phyloP scores from a whole-genome alignment of 2,888 invertebrate species.

The Baccha elongata region DNA sequence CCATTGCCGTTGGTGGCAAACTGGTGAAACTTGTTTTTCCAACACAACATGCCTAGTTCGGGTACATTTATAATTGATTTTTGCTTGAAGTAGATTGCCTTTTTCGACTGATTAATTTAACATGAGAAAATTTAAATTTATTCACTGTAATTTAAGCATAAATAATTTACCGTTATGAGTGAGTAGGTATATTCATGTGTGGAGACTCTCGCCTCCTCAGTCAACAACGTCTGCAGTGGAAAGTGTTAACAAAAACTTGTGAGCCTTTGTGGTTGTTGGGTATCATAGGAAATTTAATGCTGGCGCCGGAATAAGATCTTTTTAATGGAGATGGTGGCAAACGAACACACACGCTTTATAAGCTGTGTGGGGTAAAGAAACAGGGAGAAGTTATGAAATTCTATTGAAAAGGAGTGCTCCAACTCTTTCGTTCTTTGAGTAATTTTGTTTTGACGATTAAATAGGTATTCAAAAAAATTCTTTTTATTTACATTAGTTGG shows the following conservation, averaged over 20 bases:
- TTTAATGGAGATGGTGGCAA: conserved; percentile 38
- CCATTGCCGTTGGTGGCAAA: conserved; percentile 31
- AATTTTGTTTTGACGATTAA: too few species aligned
- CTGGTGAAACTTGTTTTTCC: conserved; percentile 60
- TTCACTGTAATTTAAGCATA: conserved; percentile 62
- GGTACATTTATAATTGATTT: conserved; percentile 62
- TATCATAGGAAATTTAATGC: conserved; percentile 45
- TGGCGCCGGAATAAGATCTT: conserved; percentile 59
- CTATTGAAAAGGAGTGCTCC: conserved; percentile 48
- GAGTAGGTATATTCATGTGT: conserved; percentile 15
- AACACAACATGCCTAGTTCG: conserved; percentile 28
- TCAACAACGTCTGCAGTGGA: conserved; percentile 10
- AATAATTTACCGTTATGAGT: conserved; percentile 46
- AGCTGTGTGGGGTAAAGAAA: too few species aligned
- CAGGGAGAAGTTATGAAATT: too few species aligned
- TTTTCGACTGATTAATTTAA: conserved; percentile 61
- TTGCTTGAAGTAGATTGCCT: conserved; percentile 54
- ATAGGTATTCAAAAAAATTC: too few species aligned
- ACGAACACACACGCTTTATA: conserved; percentile 1
- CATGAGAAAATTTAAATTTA: conserved; percentile 63
- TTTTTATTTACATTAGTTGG: too few species aligned
- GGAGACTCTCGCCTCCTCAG: conserved; percentile 14
- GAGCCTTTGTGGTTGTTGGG: conserved; percentile 41
- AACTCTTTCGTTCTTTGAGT: conserved; percentile 43
- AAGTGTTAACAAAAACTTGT: conserved; percentile 59